Evolutionary conservation across 2,888 invertebrate genomes (phyloP).

Genomic region (Ormyrus labotus): DNA sequence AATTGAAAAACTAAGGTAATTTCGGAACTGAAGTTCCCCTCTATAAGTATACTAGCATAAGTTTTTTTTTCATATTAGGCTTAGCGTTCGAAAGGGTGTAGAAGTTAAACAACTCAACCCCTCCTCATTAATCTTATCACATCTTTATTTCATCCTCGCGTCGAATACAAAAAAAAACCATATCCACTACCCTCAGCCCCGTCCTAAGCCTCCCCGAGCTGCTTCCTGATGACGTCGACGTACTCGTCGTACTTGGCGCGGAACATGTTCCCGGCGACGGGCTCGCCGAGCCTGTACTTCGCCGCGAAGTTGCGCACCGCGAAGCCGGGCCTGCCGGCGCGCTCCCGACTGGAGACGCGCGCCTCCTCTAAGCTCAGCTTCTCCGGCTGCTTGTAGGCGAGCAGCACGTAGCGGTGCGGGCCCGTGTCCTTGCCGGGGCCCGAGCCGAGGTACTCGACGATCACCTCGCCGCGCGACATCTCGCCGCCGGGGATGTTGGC

Average conservation of each 20-base stretch:
- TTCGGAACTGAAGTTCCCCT: too few relatives aligned
- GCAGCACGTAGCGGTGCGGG: constrained; percentile 72
- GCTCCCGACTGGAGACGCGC: constrained; percentile 67
- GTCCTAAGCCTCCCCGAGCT: constrained; percentile 50
- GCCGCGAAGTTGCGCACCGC: constrained; percentile 79
- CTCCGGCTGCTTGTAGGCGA: constrained; percentile 72
- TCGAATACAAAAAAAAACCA: too few relatives aligned
- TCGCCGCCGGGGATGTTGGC: constrained; percentile 73
- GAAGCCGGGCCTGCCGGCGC: constrained; percentile 78
- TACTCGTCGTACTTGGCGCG: constrained; percentile 80
- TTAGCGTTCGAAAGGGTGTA: too few relatives aligned
- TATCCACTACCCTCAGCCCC: too few relatives aligned
- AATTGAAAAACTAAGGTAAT: too few relatives aligned
- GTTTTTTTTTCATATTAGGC: too few relatives aligned
- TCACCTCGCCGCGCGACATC: constrained; percentile 70
- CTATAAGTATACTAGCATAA: too few relatives aligned
- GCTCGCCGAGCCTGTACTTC: constrained; percentile 79
- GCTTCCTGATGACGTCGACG: constrained; percentile 76
- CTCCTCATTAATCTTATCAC: too few relatives aligned
- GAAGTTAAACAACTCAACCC: too few relatives aligned
- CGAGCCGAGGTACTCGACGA: constrained; percentile 72
- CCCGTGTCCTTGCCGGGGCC: constrained; percentile 69
- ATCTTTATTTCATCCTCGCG: too few relatives aligned
- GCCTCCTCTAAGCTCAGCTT: constrained; percentile 71
- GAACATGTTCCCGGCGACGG: constrained; percentile 80